Base-by-base conservation (phyloP, 2,888 invertebrate genomes). In the Lomographa bimaculata region DNA sequence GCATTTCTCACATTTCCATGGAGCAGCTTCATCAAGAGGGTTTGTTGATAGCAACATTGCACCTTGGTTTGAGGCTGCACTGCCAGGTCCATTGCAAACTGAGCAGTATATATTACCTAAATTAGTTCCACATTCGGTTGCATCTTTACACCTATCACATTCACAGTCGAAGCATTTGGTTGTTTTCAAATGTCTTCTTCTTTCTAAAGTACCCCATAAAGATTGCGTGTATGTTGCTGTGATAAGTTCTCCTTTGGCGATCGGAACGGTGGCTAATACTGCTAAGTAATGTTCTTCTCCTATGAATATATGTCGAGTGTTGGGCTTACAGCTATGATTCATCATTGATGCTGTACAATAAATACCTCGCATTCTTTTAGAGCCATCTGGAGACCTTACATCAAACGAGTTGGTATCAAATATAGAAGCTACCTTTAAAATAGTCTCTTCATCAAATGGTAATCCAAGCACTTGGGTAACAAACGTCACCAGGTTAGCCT, bases 391-490 rank as follows among this genome's bases (percentile, higher is more conserved):
- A 46, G 90, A 90, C 10, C 93, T 84, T 1, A 94, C 90, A 57
- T 94, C 94, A 62, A 93, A 94, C 0, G 93, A 76, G 60, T 95
- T 94, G 1, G 93, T 93, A 58, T 94, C 94, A 53, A 93, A 87
- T 58, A 93, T 92, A n/a, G 93, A 94, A 6, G 93, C 91, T 37
- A 90, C 86, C 63, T 86, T 91, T 37, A 92, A 64, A 60, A 92
- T 92, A 3, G 91, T 91, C 49, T 87, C 79, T 53, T 92, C 92
- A 35, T 87, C 80, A 57, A 90, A 89, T 0, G 90, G 79, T 34
- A 92, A 56, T 8, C 90, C 85, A 18, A 93, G 74, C 7, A 91
- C 90, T 49, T 91, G 91, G 42, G 86, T 80, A 5, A 93, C 79
- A 52, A 93, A 93, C 0, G 92, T 91, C 0, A 93, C 90, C 17